Conservation (phyloP, 1,140 invertebrate genomes). For the Prorops nasuta region DNA sequence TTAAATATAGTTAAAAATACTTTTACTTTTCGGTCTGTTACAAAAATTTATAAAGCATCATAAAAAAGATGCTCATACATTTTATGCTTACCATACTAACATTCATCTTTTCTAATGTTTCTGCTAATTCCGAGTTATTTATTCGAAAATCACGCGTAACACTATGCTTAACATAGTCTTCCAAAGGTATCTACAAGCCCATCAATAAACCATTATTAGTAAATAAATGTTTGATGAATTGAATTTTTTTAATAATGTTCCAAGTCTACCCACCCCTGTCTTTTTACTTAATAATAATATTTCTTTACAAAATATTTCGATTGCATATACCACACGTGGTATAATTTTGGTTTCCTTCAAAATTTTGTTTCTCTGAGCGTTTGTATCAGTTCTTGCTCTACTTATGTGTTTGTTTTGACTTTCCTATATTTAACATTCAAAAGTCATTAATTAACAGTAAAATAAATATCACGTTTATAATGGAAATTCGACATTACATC, state of each 20-base stretch:
- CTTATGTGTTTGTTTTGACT: slow-evolving; percentile 40
- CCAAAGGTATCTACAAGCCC: slow-evolving; percentile 46
- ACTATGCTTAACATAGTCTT: slow-evolving; percentile 58
- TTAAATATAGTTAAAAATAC: not conserved
- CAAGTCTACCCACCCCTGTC: slow-evolving; percentile 47
- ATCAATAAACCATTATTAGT: slow-evolving; percentile 3
- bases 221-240: slow-evolving; percentile 1
- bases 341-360: slow-evolving; percentile 61
- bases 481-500: slow-evolving; percentile 47
- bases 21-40: too few relatives aligned
- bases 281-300: slow-evolving; percentile 61
- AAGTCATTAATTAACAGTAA: not conserved
- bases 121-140: slow-evolving; percentile 48
- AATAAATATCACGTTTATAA: not conserved
- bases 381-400: slow-evolving; percentile 44
- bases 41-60: too few relatives aligned
- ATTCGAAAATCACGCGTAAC: slow-evolving; percentile 61
- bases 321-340: slow-evolving; percentile 60
- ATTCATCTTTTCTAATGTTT: slow-evolving; percentile 52
- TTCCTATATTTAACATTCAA: slow-evolving; percentile 21
- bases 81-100: slow-evolving; percentile 35
- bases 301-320: slow-evolving; percentile 63
- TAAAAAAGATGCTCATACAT: too few relatives aligned
- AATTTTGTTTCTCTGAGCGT: slow-evolving; percentile 58
- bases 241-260: not conserved